Conservation (phyloP, 2,888 invertebrate genomes). For the Nasonia oneida region DNA sequence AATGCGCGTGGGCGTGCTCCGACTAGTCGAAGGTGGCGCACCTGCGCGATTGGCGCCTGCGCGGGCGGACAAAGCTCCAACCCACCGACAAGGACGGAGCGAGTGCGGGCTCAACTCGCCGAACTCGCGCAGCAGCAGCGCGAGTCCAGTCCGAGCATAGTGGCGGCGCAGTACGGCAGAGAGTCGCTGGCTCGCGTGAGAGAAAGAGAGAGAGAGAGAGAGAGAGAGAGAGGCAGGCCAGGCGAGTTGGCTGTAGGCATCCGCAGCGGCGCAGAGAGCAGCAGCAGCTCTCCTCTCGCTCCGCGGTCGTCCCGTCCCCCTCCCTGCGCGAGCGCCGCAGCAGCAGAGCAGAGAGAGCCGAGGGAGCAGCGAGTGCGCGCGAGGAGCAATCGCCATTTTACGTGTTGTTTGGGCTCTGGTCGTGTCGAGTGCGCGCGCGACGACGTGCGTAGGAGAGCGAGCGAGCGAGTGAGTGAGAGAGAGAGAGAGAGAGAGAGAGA, state of each 20-base stretch:
- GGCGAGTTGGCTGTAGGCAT: too few species aligned
- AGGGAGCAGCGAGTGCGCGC: slow-evolving; percentile 23
- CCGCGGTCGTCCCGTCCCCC: too few species aligned
- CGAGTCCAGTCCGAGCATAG: neutral
- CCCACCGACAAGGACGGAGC: neutral
- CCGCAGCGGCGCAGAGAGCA: too few species aligned
- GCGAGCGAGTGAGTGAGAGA: neutral
- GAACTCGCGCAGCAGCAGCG: neutral
- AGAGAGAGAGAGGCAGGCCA: neutral
- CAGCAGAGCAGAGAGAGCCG: neutral
- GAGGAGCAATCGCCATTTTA: slow-evolving; percentile 60
- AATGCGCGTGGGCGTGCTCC: neutral
- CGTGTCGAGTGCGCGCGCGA: slow-evolving; percentile 18
- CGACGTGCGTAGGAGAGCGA: neutral
- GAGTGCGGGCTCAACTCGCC: neutral
- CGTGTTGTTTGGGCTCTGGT: slow-evolving; percentile 54
- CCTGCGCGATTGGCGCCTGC: neutral
- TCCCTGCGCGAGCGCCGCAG: neutral
- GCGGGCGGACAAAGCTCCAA: neutral
- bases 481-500: neutral
- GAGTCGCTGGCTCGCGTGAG: neutral
- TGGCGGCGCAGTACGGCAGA: neutral
- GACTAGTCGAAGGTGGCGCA: neutral
- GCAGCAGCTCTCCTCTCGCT: too few species aligned
- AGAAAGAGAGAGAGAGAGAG: neutral